A percentile compares a stretch with the other conserved stretches of the same genome.
phyloP scores from a whole-genome alignment of 2,113 vertebrate species.

The Rafetus swinhoei region DNA sequence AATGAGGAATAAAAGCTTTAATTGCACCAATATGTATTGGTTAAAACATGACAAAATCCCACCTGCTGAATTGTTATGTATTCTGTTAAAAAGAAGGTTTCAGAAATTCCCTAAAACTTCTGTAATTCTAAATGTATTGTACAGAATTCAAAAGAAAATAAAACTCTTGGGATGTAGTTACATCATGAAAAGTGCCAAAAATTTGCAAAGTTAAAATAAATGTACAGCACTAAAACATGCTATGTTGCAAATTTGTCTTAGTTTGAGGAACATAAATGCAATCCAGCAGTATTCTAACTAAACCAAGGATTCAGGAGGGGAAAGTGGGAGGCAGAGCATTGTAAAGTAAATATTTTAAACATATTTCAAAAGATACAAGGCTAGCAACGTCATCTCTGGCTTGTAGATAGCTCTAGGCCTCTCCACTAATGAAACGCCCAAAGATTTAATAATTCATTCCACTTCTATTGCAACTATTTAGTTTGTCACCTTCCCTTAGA shows the following conservation, averaged over 20 bases:
- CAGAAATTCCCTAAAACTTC: background rate
- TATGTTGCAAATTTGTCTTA: background rate
- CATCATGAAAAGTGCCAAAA: background rate
- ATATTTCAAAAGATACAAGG: background rate
- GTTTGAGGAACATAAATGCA: background rate
- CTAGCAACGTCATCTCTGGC: background rate
- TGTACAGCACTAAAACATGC: background rate
- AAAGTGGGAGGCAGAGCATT: background rate
- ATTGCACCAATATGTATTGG: background rate
- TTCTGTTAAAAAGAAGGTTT: background rate
- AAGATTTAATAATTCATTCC: background rate
- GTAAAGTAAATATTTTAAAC: background rate
- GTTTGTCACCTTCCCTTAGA: background rate
- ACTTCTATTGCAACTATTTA: background rate
- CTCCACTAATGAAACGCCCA: background rate
- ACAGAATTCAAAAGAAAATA: background rate
- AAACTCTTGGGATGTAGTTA: background rate
- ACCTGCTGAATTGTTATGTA: background rate
- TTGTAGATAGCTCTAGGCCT: background rate
- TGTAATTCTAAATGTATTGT: background rate
- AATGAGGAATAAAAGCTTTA: background rate
- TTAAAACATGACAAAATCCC: constrained; percentile 18
- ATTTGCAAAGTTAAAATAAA: background rate
- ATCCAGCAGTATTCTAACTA: background rate
- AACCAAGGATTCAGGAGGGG: background rate